Percentiles rank a stretch among this genome's conserved stretches.
Evolutionary conservation across 92 coral and sea anemone species (phyloP).

Genomic region (Porites lobata): DNA sequence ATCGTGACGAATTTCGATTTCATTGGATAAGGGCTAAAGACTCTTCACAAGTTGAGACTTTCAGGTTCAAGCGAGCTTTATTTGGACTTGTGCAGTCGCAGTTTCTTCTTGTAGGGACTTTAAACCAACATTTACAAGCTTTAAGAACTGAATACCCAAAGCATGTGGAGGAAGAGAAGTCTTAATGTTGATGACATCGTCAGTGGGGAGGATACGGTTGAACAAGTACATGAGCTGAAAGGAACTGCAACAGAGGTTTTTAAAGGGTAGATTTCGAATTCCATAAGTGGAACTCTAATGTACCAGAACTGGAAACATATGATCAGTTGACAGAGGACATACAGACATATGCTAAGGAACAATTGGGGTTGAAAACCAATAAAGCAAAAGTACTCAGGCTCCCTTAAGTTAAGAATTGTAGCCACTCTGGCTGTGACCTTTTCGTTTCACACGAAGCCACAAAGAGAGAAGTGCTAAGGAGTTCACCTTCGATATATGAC

Average conservation of each 20-base stretch:
- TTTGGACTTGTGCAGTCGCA: conserved; percentile 66
- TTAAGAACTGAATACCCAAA: background rate
- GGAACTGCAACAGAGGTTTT: conserved; percentile 44
- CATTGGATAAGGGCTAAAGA: conserved; percentile 19
- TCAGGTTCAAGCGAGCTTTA: conserved; percentile 62
- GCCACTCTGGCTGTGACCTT: conserved; percentile 45
- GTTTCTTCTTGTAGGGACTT: conserved; percentile 43
- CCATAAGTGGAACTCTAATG: conserved; percentile 9
- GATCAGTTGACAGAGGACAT: background rate
- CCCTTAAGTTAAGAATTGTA: conserved; percentile 43
- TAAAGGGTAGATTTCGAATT: conserved; percentile 49
- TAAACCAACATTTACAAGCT: conserved; percentile 31
- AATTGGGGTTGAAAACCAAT: background rate
- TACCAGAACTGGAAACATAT: too few species aligned
- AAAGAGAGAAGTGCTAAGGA: background rate
- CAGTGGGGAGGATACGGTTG: conserved; percentile 44
- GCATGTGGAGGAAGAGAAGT: too few species aligned
- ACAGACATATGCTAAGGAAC: conserved; percentile 18
- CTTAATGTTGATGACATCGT: conserved; percentile 2
- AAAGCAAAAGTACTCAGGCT: background rate
- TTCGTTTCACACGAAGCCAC: background rate
- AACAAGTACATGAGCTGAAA: conserved; percentile 53
- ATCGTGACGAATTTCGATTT: conserved; percentile 1
- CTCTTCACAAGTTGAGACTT: conserved; percentile 21
- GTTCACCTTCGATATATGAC: background rate